Conservation (phyloP, 2,888 invertebrate genomes). For the Nomada goodeniana region DNA sequence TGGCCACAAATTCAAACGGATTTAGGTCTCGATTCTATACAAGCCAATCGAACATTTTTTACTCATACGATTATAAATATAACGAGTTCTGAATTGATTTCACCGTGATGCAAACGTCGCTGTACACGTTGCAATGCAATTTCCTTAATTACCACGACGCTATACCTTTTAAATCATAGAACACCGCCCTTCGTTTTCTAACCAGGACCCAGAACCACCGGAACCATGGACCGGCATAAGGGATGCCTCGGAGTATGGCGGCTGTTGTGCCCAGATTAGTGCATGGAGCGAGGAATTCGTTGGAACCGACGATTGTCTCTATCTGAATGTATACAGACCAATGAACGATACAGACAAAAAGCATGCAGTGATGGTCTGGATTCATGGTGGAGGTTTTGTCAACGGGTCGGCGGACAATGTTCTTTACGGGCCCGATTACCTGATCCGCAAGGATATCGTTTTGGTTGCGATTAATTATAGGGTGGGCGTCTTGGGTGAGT, state of each 20-base stretch:
- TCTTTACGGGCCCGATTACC: constrained; percentile 76
- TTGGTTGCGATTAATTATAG: constrained; percentile 80
- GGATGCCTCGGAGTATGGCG: constrained; percentile 71
- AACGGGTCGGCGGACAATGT: constrained; percentile 70
- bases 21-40: no score
- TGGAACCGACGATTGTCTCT: constrained; percentile 79
- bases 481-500: constrained; percentile 74
- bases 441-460: constrained; percentile 75
- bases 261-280: constrained; percentile 64
- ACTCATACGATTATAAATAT: no score
- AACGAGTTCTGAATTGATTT: neutral
- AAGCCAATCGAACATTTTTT: no score
- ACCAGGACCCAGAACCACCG: constrained; percentile 75
- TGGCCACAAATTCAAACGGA: no score
- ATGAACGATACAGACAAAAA: neutral
- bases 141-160: neutral
- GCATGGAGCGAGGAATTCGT: neutral
- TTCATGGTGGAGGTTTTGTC: constrained; percentile 77
- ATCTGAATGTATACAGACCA: constrained; percentile 76
- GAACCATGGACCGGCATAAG: constrained; percentile 74
- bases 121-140: no score
- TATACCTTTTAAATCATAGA: neutral
- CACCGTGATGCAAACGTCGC: no score
- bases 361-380: constrained; percentile 77
- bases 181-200: neutral